Conservation (phyloP, 1,140 invertebrate species). For the Eupeodes corollae region DNA sequence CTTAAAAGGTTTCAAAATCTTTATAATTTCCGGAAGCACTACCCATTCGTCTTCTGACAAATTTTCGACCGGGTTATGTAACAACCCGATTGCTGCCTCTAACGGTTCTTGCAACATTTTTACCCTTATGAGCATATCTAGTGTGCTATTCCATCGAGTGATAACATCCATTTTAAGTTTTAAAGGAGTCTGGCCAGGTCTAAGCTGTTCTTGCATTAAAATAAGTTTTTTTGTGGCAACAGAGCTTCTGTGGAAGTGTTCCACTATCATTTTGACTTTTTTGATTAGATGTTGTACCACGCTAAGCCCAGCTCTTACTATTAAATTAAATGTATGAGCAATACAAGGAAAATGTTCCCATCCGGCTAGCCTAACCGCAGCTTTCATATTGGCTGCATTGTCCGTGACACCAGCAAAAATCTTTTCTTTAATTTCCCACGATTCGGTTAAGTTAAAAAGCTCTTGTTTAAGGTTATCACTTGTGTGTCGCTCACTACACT, state of each 20-base stretch:
- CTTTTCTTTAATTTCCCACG: slow-evolving; percentile 18
- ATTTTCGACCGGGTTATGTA: background rate
- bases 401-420: slow-evolving; percentile 19
- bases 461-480: background rate
- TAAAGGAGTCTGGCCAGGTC: background rate
- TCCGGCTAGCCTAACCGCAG: background rate
- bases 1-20: slow-evolving; percentile 8
- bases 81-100: background rate
- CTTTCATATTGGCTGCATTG: slow-evolving; percentile 15
- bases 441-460: background rate
- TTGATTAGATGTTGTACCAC: no score
- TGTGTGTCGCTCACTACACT: background rate
- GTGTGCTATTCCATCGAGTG: background rate
- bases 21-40: slow-evolving; percentile 10
- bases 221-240: background rate
- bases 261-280: no score
- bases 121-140: background rate
- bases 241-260: background rate
- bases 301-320: background rate
- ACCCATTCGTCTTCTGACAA: slow-evolving; percentile 5
- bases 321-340: slow-evolving; percentile 11
- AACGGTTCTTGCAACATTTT: background rate
- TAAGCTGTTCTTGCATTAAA: background rate
- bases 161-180: background rate
- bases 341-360: slow-evolving; percentile 8